phyloP scores from a whole-genome alignment of 2,888 invertebrate species.

The Cheilosia soror region DNA sequence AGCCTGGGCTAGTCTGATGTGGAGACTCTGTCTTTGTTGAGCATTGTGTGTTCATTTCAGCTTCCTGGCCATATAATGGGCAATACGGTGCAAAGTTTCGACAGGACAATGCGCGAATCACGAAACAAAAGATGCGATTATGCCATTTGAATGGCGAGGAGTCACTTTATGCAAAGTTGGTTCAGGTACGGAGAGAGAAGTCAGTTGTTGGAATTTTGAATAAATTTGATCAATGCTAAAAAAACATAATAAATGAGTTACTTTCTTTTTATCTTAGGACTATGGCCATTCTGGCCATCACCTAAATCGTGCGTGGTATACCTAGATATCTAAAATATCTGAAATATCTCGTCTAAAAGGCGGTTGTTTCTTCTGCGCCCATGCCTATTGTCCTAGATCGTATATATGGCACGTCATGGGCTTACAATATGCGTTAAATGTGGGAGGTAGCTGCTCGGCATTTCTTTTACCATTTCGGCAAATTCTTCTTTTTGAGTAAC shows the following conservation, averaged over 20 bases:
- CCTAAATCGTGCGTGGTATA: too few species aligned
- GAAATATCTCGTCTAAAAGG: too few species aligned
- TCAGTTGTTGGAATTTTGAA: neutral
- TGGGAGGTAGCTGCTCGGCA: too few species aligned
- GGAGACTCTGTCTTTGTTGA: neutral
- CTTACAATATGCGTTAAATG: too few species aligned
- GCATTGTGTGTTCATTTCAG: constrained; percentile 17
- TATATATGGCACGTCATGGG: too few species aligned
- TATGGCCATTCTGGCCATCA: too few species aligned
- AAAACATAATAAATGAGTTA: neutral
- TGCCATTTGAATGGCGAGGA: neutral
- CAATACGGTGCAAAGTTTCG: neutral
- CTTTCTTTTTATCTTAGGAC: too few species aligned
- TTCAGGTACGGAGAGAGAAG: neutral
- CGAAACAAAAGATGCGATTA: neutral
- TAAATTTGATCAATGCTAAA: constrained; percentile 1
- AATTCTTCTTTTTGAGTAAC: too few species aligned
- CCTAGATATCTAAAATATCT: too few species aligned
- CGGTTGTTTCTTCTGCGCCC: too few species aligned
- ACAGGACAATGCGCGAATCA: neutral
- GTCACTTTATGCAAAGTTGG: constrained; percentile 3
- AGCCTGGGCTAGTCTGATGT: neutral
- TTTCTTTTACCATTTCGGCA: too few species aligned
- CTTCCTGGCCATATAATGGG: neutral
- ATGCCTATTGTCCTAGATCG: too few species aligned